Percentiles rank a stretch among this genome's conserved stretches.
Evolutionary conservation across 2,888 invertebrate genomes (phyloP).

Genomic region (Calameuta pallipes): DNA sequence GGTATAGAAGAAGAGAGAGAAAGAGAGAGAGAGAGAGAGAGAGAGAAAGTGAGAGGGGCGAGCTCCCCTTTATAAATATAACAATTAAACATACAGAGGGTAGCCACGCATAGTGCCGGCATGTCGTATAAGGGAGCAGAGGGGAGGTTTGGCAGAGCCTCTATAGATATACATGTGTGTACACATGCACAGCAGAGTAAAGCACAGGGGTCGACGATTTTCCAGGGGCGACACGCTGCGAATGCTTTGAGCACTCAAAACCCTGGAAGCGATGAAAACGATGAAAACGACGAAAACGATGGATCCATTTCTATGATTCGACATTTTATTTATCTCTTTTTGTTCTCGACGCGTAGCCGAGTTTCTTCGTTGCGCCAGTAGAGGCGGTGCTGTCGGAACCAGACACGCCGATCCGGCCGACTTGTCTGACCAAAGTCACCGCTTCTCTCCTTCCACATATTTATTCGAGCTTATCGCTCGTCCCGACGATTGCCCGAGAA

Average conservation of each 20-base stretch:
- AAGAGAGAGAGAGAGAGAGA: not conserved
- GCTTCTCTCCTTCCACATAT: not conserved
- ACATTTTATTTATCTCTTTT: not conserved
- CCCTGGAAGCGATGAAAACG: not conserved
- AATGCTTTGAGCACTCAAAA: not conserved
- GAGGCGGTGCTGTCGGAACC: not conserved
- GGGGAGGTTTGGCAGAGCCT: not conserved
- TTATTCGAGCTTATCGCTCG: not conserved
- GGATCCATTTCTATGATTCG: not conserved
- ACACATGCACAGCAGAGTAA: constrained; percentile 5
- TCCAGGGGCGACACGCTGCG: not conserved
- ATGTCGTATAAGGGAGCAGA: not conserved
- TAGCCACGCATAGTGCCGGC: constrained; percentile 8
- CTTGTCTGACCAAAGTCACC: not conserved
- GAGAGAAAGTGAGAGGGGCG: not conserved
- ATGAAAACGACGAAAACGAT: not conserved
- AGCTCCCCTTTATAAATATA: constrained; percentile 36
- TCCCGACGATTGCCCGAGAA: not conserved
- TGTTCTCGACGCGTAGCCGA: not conserved
- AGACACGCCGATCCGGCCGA: not conserved
- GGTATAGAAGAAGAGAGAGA: not conserved
- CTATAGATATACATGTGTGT: not conserved
- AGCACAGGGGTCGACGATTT: constrained; percentile 26
- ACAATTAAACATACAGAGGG: constrained; percentile 41
- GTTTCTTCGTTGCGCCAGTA: not conserved